A percentile compares a stretch with the other conserved stretches of the same genome.
Conservation (phyloP, 2,113 vertebrate genomes). For the Pseudorectes ferrugineus region DNA sequence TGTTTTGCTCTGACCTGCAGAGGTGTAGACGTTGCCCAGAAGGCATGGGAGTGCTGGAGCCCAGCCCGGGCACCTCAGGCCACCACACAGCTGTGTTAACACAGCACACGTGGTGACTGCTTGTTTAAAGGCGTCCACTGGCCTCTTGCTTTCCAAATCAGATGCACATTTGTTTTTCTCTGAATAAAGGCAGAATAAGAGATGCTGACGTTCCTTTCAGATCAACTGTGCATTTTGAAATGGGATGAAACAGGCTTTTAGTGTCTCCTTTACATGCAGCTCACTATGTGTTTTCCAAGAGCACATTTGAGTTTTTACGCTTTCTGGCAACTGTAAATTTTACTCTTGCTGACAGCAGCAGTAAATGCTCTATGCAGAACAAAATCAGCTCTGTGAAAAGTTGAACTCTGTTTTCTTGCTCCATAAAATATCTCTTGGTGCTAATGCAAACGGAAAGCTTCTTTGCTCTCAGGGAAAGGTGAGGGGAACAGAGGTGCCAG, state of each 20-base stretch:
- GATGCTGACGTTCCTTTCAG: slow-evolving; percentile 26
- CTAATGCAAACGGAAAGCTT: slow-evolving; percentile 47
- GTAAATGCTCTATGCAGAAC: slow-evolving; percentile 62
- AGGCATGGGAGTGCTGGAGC: neutral
- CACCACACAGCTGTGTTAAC: neutral
- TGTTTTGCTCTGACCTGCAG: neutral
- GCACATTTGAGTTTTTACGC: slow-evolving; percentile 40
- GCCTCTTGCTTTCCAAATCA: slow-evolving; percentile 19
- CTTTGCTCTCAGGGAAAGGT: slow-evolving; percentile 22
- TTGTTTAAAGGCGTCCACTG: neutral
- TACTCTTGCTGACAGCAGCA: slow-evolving; percentile 62
- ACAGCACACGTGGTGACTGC: neutral
- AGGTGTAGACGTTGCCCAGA: neutral
- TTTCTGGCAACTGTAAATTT: slow-evolving; percentile 63
- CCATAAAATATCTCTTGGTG: slow-evolving; percentile 41
- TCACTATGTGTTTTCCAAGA: slow-evolving; percentile 38
- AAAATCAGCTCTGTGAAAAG: slow-evolving; percentile 55
- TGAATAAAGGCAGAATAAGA: slow-evolving; percentile 38
- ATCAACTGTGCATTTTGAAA: slow-evolving; percentile 43
- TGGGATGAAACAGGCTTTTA: slow-evolving; percentile 41
- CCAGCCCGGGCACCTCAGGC: neutral
- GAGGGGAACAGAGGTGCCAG: neutral
- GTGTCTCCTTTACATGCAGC: slow-evolving; percentile 45
- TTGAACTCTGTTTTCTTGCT: slow-evolving; percentile 59
- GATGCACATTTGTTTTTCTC: neutral